Evolutionary conservation across 53 echinoderm and acorn worm species (phyloP).

Genomic region (Patiria pectinifera): DNA sequence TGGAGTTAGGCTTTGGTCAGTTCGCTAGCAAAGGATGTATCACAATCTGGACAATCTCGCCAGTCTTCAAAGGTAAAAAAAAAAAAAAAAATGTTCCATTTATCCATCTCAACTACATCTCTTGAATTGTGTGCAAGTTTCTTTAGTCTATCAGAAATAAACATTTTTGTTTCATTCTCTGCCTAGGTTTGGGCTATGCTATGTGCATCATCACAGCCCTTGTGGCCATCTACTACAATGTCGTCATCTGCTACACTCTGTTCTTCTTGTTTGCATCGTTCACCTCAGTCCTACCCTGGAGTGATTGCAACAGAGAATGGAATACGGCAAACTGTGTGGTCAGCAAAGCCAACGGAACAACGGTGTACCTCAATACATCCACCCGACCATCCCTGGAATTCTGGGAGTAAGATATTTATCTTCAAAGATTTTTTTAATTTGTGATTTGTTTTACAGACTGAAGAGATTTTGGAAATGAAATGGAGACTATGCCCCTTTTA

Average conservation of each 20-base stretch:
- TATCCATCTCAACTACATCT: background rate
- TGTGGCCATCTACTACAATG: constrained; percentile 84
- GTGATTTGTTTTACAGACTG: background rate
- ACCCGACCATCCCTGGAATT: constrained; percentile 75
- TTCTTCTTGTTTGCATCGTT: constrained; percentile 81
- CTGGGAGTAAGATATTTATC: constrained; percentile 72
- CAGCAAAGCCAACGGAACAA: constrained; percentile 35
- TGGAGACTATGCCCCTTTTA: too few relatives aligned
- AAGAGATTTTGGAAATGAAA: background rate
- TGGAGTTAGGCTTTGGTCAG: constrained; percentile 78
- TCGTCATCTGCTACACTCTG: constrained; percentile 79
- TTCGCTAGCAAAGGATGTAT: constrained; percentile 67
- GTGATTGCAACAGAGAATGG: constrained; percentile 70
- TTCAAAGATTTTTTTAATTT: background rate
- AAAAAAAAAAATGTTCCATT: background rate
- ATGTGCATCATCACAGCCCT: constrained; percentile 81
- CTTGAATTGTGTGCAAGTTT: background rate
- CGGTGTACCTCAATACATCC: constrained; percentile 24
- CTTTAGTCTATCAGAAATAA: too few relatives aligned
- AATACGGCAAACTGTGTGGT: constrained; percentile 70
- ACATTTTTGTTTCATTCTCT: too few relatives aligned
- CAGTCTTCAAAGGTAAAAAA: constrained; percentile 72
- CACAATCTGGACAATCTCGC: constrained; percentile 66
- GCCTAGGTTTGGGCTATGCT: constrained; percentile 74
- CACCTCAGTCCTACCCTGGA: constrained; percentile 79